Conservation (phyloP, 2,113 vertebrate species). For the Channa maculata region DNA sequence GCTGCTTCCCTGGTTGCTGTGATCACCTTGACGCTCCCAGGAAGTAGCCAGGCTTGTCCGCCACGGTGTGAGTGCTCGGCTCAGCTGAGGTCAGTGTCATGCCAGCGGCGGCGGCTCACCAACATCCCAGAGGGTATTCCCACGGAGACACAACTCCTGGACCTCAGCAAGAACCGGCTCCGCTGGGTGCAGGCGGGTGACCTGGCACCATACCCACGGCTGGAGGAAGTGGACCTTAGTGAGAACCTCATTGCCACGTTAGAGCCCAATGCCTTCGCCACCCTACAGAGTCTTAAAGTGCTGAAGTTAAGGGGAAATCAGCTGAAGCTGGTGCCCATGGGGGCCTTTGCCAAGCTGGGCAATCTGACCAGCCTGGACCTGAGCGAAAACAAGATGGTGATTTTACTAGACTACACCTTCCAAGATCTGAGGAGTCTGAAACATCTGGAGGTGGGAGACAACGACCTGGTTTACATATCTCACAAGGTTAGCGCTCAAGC, state of each 20-base stretch:
- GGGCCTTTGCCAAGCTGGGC: constrained; percentile 91
- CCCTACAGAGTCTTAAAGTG: constrained; percentile 88
- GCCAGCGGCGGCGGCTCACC: constrained; percentile 90
- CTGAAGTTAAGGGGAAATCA: constrained; percentile 92
- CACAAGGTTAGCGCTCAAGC: constrained; percentile 78
- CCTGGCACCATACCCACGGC: constrained; percentile 87
- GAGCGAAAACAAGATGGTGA: constrained; percentile 97
- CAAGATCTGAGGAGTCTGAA: constrained; percentile 91
- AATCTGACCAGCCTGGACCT: constrained; percentile 95
- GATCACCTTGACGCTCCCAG: constrained; percentile 76
- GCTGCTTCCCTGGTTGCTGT: constrained; percentile 66
- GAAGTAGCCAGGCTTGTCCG: constrained; percentile 84
- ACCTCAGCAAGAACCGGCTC: constrained; percentile 95
- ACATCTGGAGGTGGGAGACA: constrained; percentile 93
- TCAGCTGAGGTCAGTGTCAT: constrained; percentile 88
- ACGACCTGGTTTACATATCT: constrained; percentile 97
- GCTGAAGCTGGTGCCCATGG: constrained; percentile 92
- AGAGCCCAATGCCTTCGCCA: constrained; percentile 94
- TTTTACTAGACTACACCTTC: constrained; percentile 95
- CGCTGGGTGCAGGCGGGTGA: constrained; percentile 93
- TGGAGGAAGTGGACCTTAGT: constrained; percentile 96
- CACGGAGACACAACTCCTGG: constrained; percentile 91
- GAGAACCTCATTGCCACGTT: constrained; percentile 94
- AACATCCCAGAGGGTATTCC: constrained; percentile 95
- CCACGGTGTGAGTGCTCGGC: constrained; percentile 93